These are phyloP conservation scores for Augochlorella aurata DNA, from an alignment of 2,888 invertebrate species.

Conservation along the genomic window DNA sequence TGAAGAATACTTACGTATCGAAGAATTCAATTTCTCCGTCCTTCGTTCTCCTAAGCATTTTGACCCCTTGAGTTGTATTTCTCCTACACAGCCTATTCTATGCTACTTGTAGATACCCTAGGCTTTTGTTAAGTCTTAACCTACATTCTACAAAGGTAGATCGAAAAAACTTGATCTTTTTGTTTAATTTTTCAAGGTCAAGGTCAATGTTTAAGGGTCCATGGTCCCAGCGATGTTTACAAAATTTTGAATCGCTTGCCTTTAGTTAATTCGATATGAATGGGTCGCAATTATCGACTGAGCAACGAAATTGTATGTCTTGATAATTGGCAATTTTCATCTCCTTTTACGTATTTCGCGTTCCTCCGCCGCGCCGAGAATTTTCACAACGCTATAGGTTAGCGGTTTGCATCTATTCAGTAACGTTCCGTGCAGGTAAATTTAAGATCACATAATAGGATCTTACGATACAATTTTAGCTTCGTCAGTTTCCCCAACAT, in stretches of 20 bases:
- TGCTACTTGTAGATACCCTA: conserved; percentile 51
- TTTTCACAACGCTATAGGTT: background rate
- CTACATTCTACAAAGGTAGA: too few species aligned
- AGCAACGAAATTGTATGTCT: background rate
- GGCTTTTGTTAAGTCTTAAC: too few species aligned
- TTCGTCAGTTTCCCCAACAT: background rate
- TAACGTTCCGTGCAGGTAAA: background rate
- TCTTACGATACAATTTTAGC: background rate
- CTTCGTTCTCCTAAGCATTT: conserved; percentile 21
- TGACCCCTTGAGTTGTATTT: conserved; percentile 1
- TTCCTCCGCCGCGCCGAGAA: background rate
- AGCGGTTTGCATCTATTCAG: background rate
- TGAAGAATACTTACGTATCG: conserved; percentile 47
- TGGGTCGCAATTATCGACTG: background rate
- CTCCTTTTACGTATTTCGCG: background rate
- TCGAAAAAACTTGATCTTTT: too few species aligned
- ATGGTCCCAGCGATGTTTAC: too few species aligned
- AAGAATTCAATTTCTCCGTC: conserved; percentile 17
- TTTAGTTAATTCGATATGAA: too few species aligned
- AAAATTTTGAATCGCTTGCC: too few species aligned
- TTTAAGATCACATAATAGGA: background rate
- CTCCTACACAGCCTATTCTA: conserved; percentile 19
- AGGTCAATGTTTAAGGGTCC: too few species aligned
- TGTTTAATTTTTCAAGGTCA: too few species aligned
- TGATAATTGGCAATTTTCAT: background rate